Percentiles rank a stretch among this genome's conserved stretches.
These are phyloP conservation scores for Pachyramphus minor DNA, from an alignment of 2,113 vertebrate genomes.

Conservation along the genomic window DNA sequence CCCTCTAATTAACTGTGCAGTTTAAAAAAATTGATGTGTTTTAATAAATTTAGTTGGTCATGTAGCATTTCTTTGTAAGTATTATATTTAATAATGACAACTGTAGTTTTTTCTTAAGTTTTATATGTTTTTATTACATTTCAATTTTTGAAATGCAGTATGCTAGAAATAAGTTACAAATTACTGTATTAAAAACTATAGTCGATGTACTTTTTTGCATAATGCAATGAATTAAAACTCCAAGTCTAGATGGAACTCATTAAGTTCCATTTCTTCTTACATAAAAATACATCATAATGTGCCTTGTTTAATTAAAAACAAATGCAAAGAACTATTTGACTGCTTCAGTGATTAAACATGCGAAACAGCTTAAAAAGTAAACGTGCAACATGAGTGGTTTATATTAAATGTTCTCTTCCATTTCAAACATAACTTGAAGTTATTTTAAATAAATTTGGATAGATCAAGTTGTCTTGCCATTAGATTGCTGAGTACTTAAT, in stretches of 20 bases:
- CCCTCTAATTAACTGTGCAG: not conserved
- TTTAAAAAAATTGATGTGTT: not conserved
- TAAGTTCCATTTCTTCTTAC: not conserved
- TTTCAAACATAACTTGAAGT: not conserved
- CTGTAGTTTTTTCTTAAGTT: not conserved
- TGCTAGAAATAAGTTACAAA: not conserved
- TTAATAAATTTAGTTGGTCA: not conserved
- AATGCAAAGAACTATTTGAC: not conserved
- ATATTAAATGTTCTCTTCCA: not conserved
- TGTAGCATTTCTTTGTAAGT: not conserved
- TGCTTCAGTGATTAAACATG: not conserved
- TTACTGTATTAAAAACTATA: not conserved
- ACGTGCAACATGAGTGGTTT: rapidly evolving
- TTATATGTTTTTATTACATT: not conserved
- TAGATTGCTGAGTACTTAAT: not conserved
- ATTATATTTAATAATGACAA: not conserved
- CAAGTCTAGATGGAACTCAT: not conserved
- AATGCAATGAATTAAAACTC: not conserved
- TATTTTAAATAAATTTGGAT: not conserved
- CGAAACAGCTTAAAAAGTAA: not conserved
- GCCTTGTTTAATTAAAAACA: not conserved
- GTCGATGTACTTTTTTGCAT: not conserved
- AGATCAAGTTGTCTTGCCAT: not conserved
- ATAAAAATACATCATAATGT: not conserved
- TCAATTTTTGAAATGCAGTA: not conserved